Evolutionary conservation across 2,113 vertebrate species (phyloP).

Genomic region (Macrotis lagotis): DNA sequence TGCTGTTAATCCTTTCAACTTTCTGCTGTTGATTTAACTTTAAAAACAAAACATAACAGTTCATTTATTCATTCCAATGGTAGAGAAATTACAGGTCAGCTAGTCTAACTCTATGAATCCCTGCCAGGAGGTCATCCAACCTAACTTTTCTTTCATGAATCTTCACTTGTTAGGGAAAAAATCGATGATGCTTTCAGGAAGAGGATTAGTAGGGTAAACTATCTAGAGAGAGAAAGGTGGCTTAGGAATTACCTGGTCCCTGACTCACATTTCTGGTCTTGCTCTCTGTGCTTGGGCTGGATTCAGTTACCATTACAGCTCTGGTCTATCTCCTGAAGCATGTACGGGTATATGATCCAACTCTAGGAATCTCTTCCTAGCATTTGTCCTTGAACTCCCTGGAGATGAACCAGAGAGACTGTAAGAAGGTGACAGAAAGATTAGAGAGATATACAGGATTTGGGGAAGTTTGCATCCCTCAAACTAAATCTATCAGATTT

Average conservation of each 20-base stretch:
- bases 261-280: background rate
- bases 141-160: background rate
- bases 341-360: background rate
- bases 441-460: background rate
- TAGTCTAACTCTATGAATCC: background rate
- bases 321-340: background rate
- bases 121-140: no score
- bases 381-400: background rate
- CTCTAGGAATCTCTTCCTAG: background rate
- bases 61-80: background rate
- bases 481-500: background rate
- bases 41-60: background rate
- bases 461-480: background rate
- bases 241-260: no score
- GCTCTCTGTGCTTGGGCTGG: no score
- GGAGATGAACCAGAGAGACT: background rate
- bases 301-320: background rate
- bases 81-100: background rate
- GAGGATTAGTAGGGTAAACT: background rate
- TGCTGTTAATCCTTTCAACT: background rate
- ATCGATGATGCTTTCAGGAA: background rate
- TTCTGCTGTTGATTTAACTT: background rate
- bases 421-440: background rate
- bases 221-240: background rate
- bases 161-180: background rate